Evolutionary conservation across 2,888 invertebrate species (phyloP), one percentile per base, ranked within the genome.

Genomic region (Leptogaster cylindrica): DNA sequence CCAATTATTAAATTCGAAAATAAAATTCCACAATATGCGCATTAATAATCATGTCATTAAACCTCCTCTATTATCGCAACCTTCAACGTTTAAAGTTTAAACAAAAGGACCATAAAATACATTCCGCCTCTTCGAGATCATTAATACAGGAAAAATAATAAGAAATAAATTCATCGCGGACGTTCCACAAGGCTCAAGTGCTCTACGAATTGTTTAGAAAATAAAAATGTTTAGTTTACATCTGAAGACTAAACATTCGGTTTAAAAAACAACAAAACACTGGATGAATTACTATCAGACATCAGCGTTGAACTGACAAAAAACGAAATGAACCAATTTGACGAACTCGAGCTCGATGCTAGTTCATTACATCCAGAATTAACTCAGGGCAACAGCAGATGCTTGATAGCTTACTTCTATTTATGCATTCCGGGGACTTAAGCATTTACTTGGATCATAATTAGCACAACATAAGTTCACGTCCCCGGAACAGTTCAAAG

Each of bases 281-380:
- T 31, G 7, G 31, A 8, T 10, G 31, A 31, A 31, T 6, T 31
- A 31, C 10, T 31, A 10, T 10, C 31, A 6, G 10, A 31, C 10
- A 31, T 31, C 10, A 10, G 31, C 7, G 10, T 10, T 10, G 6
- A 31, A 8, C 6, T 6, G 31, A 31, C 6, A 31, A 31, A 10
- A 10, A 31, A 8, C 31, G 7, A 31, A 10, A 31, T 10, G 31
- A 31, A 31, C 31, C 31, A 31, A 31, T 31, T 8, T 8, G 10
- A 10, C 10, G 10, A 6, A n/a, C 12, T n/a, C 2, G 16, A 31
- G 31, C 16, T 18, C 31, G 18, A 20, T 25, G 25, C 52, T 2
- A 33, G 31, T 31, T 18, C 10, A 33, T 33, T 33, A 52, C 14
- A 18, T 52, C 52, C 52, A 18, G 18, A 52, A 52, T 52, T 52